phyloP scores from a whole-genome alignment of 2,888 invertebrate genomes.

The Aporophyla lueneburgensis region DNA sequence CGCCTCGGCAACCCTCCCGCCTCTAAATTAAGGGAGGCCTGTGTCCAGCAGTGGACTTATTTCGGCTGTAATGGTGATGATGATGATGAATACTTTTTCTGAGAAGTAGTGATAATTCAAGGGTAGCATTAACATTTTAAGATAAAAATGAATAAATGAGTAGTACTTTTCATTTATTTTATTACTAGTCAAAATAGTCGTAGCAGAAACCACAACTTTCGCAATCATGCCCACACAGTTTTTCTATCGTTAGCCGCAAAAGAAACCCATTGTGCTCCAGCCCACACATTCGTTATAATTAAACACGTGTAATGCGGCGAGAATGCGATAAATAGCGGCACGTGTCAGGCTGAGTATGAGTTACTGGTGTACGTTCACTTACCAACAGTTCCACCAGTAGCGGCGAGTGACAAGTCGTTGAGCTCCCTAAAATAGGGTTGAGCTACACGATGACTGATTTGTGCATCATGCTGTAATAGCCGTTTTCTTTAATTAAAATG shows the following conservation, averaged over 20 bases:
- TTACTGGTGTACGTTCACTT: slow-evolving; percentile 47
- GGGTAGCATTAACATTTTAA: background rate
- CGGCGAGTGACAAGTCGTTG: slow-evolving; percentile 9
- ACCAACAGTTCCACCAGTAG: slow-evolving; percentile 7
- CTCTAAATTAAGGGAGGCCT: no score
- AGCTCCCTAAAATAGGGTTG: slow-evolving; percentile 24
- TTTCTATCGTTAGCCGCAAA: slow-evolving; percentile 2
- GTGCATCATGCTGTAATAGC: background rate
- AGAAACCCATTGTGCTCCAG: slow-evolving; percentile 15
- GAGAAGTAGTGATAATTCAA: background rate
- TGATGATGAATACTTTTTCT: background rate
- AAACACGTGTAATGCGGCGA: slow-evolving; percentile 52
- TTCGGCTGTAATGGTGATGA: no score
- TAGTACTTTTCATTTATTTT: background rate
- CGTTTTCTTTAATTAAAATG: no score
- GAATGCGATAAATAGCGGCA: slow-evolving; percentile 54
- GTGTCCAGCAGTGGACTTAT: no score
- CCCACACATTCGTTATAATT: slow-evolving; percentile 48
- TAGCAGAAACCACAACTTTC: background rate
- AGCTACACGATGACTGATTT: slow-evolving; percentile 4
- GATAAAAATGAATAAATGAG: background rate
- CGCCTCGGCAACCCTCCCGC: no score
- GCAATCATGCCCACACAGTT: background rate
- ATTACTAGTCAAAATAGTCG: background rate
- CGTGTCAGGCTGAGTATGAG: slow-evolving; percentile 55